phyloP scores from a whole-genome alignment of 1,140 invertebrate species.

The Bactericera cockerelli region DNA sequence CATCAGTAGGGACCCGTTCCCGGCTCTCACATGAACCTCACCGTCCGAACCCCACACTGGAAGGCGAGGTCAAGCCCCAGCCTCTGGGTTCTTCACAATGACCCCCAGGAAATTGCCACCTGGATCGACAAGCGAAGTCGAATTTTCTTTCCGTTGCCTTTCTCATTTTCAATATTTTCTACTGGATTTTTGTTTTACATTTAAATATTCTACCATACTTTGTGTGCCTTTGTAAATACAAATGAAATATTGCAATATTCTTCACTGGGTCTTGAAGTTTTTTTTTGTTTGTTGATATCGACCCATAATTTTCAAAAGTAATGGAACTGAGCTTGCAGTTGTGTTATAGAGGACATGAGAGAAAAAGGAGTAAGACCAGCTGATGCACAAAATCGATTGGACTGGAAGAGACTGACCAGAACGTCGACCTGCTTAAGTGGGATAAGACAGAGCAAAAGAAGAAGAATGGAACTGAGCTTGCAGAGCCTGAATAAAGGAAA shows the following conservation, averaged over 20 bases:
- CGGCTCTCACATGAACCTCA: slow-evolving; percentile 30
- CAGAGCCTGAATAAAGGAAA: no score
- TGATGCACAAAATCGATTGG: no score
- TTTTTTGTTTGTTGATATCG: slow-evolving; percentile 57
- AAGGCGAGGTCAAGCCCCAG: slow-evolving; percentile 17
- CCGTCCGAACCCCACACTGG: slow-evolving; percentile 41
- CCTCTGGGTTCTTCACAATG: slow-evolving; percentile 55
- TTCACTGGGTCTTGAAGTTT: slow-evolving; percentile 29
- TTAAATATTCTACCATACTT: slow-evolving; percentile 25
- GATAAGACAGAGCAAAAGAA: no score
- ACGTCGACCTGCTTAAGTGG: no score
- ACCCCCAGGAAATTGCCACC: slow-evolving; percentile 67
- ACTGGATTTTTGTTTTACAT: slow-evolving; percentile 66
- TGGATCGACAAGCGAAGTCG: slow-evolving; percentile 71
- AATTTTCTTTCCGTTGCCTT: slow-evolving; percentile 57
- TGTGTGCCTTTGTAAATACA: no score
- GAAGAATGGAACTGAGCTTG: no score
- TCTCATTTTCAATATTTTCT: slow-evolving; percentile 64
- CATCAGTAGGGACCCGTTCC: slow-evolving; percentile 17
- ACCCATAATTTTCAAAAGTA: slow-evolving; percentile 68
- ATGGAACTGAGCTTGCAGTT: no score
- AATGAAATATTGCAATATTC: slow-evolving; percentile 43
- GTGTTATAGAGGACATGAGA: no score
- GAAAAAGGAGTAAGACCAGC: no score
- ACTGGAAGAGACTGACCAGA: no score